phyloP scores from a whole-genome alignment of 2,797 vertebrate genomes.

The Anisognathus igniventris region DNA sequence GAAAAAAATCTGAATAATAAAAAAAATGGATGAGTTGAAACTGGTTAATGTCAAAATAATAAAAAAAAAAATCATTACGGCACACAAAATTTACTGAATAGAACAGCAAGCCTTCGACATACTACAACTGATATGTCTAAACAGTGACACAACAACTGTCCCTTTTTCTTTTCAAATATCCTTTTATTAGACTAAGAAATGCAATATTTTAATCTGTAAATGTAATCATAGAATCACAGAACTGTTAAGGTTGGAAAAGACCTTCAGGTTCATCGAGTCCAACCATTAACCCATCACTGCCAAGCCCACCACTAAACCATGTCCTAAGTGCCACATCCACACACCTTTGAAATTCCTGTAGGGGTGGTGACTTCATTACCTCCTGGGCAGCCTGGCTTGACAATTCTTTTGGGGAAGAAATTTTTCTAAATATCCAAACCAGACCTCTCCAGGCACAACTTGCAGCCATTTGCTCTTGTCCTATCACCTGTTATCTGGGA shows the following conservation, averaged over 20 bases:
- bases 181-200: neutral
- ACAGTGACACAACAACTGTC: neutral
- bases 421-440: neutral
- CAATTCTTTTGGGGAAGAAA: neutral
- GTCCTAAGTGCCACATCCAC: neutral
- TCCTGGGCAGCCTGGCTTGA: neutral
- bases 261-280: fast-evolving
- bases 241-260: neutral
- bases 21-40: neutral
- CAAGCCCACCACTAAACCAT: neutral
- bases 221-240: neutral
- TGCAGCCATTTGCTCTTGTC: neutral
- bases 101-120: neutral
- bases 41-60: neutral
- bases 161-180: neutral
- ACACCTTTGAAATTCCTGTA: neutral
- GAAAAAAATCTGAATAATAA: neutral
- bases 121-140: neutral
- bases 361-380: neutral
- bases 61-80: neutral
- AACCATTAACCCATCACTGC: neutral
- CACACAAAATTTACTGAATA: neutral
- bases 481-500: neutral
- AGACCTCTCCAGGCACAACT: fast-evolving
- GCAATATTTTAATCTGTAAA: neutral